Base-by-base conservation (phyloP, 2,888 invertebrate genomes). In the Machimus rusticus region DNA sequence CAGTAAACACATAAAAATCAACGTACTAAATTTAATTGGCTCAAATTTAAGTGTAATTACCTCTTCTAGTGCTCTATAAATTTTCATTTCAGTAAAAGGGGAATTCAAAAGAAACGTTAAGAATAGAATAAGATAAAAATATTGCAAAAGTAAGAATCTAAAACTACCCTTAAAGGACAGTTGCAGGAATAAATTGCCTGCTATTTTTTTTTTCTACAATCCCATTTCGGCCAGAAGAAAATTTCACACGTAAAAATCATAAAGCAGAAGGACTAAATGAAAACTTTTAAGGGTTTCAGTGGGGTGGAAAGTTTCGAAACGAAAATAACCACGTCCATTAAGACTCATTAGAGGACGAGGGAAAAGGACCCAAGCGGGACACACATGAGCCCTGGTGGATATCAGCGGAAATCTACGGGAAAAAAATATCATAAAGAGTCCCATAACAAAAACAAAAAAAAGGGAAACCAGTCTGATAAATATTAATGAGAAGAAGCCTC, bases 231-330 rank as follows among this genome's bases (percentile, higher is more conserved):
- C 66, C 66, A 28, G 28, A 19, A 66, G 66, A 19, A 66, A 66
- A 66, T 23, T 66, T 19, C 82, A 66, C 82, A 82, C 55, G 31
- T 82, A 34, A 55, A 51, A 55, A 23, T 55, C 31, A 74, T 43
- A 66, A 85, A 85, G 57, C 39, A 57, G 39, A 39, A 74, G 14
- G 74, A 76, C 57, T 46, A 76, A 66, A 86, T 43, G 77, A 19
- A 51, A 86, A 86, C 74, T 74, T 85, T 31, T 86, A 86, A 86
- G 66, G 66, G 23, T 66, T 23, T 66, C 66, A 66, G 66, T 66
- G 23, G 14, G 51, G 23, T 37, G 46, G 28, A 81, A 81, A 81
- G 39, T 81, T 81, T 81, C 55, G 31, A 55, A 78, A 34, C 51
- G 51, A 55, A 84, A 37, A 84, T 66, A 46, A 84, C 37, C 14